Base-by-base conservation (phyloP, 2,888 invertebrate genomes). In the Celastrina argiolus region DNA sequence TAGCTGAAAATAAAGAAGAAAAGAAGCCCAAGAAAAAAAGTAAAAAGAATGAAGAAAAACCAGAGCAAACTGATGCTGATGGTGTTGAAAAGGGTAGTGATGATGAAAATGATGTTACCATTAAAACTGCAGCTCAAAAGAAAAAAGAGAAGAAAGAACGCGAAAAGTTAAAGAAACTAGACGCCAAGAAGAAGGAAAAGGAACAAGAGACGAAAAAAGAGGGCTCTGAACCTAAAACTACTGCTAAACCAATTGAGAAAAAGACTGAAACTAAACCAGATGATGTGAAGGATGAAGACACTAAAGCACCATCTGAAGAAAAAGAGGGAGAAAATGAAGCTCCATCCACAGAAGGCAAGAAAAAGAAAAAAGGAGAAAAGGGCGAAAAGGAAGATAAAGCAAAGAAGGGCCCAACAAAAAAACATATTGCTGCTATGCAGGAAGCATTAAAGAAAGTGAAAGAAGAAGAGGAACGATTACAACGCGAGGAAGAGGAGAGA, bases 361-460 rank as follows among this genome's bases (percentile, higher is more conserved):
- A 84, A 75, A 93, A 92, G 76, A 88, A 88, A 72, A 88, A 87
- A 66, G 85, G 81, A 45, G 85, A 86, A 14, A 87, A 88, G 63
- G 86, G 91, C 64, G 93, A 94, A 39, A 92, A 93, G 71, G 93
- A 92, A 71, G 91, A 90, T 68, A 88, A 88, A 73, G 92, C 93
- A 69, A 94, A 92, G 75, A 93, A 92, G 79, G 96, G 97, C 16
- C 96, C 97, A 66, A 95, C 96, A 14, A 97, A 96, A 76, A 96
- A 96, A 78, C 94, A 96, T 68, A 95, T 98, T 71, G 96, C 96
- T 69, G 97, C 97, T 28, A 97, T 98, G 96, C 97, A 97, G 85
- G 97, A 97, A 83, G 95, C 96, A 18, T 91, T 97, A n/a, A 96
- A 95, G 76, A 96, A 96, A 79, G 92, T 95, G 1, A 96, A 96